phyloP scores from a whole-genome alignment of 1,140 invertebrate species.

The Protaetia brevitarsis region DNA sequence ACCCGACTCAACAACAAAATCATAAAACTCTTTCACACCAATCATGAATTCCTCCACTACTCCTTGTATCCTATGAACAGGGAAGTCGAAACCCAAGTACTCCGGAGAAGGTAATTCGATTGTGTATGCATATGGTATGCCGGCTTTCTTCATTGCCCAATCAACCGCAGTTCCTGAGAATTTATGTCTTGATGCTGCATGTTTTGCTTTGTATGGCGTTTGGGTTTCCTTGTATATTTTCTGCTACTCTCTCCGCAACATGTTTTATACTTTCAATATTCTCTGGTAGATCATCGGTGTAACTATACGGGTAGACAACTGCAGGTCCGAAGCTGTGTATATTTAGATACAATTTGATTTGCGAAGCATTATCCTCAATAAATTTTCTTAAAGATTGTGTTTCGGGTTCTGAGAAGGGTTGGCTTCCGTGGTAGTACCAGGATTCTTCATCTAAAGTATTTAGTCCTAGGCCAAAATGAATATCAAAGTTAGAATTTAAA shows the following conservation, averaged over 20 bases:
- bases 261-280: slow-evolving; percentile 50
- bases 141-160: neutral
- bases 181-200: neutral
- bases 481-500: slow-evolving; percentile 68
- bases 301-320: slow-evolving; percentile 69
- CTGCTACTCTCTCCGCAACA: slow-evolving; percentile 27
- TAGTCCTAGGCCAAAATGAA: slow-evolving; percentile 60
- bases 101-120: neutral
- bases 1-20: too few species aligned
- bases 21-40: slow-evolving; percentile 1
- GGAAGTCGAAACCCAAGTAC: slow-evolving; percentile 11
- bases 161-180: slow-evolving; percentile 15
- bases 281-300: slow-evolving; percentile 53
- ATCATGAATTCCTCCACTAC: slow-evolving; percentile 3
- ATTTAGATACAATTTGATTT: slow-evolving; percentile 64
- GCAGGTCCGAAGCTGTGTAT: slow-evolving; percentile 68
- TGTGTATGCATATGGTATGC: neutral
- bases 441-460: slow-evolving; percentile 62
- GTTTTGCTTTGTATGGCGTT: neutral
- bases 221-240: slow-evolving; percentile 46
- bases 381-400: slow-evolving; percentile 59
- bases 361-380: slow-evolving; percentile 46
- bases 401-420: slow-evolving; percentile 76
- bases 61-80: neutral
- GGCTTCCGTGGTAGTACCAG: slow-evolving; percentile 66